phyloP scores from a whole-genome alignment of 2,888 invertebrate genomes.

The Plagiodera versicolora region DNA sequence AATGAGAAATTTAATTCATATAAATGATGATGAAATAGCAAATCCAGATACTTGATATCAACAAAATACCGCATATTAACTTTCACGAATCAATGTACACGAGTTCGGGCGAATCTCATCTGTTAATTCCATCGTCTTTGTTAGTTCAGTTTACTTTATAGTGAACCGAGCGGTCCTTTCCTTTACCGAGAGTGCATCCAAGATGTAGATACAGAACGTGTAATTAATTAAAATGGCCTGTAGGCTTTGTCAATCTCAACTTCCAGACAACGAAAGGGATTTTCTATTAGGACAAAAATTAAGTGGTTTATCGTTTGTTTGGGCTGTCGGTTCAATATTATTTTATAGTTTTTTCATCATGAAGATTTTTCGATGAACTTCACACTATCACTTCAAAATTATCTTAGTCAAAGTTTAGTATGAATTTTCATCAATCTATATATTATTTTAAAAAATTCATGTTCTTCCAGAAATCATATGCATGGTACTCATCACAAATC shows the following conservation, averaged over 20 bases:
- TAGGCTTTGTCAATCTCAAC: constrained; percentile 19
- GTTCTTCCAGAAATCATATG: too few species aligned
- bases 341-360: too few species aligned
- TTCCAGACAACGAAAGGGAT: constrained; percentile 9
- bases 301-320: not conserved
- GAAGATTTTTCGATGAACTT: too few species aligned
- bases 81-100: not conserved
- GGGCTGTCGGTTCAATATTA: not conserved
- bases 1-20: too few species aligned
- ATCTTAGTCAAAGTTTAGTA: too few species aligned
- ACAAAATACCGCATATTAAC: not conserved
- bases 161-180: not conserved
- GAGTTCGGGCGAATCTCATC: not conserved
- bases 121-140: not conserved
- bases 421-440: too few species aligned
- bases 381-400: too few species aligned
- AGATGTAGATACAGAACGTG: constrained; percentile 8
- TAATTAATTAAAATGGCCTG: constrained; percentile 14
- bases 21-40: too few species aligned
- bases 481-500: too few species aligned
- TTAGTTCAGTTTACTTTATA: not conserved
- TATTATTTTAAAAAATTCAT: too few species aligned
- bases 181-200: not conserved
- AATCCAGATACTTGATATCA: not conserved
- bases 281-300: not conserved